These are phyloP conservation scores for Oriolus oriolus DNA, from an alignment of 2,113 vertebrate genomes.

Conservation along the genomic window DNA sequence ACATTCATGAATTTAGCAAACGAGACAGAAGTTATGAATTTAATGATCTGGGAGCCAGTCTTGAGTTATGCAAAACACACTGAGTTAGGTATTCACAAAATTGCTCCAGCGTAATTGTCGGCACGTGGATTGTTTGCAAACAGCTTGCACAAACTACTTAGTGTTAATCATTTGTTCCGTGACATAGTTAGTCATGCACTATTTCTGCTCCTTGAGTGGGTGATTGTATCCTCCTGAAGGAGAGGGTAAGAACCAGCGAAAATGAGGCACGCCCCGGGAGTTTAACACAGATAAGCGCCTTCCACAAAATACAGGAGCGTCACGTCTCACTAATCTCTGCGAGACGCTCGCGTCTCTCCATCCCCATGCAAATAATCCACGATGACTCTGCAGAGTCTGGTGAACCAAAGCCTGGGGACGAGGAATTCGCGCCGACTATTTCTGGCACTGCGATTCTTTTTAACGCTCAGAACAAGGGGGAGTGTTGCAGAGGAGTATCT, in stretches of 20 bases:
- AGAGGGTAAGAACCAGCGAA: slow-evolving; percentile 7
- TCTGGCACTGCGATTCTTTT: neutral
- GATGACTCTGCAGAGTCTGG: neutral
- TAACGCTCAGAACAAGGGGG: neutral
- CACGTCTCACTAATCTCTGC: neutral
- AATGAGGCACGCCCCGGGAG: neutral
- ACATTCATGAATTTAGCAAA: neutral
- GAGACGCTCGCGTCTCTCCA: neutral
- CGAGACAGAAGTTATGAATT: neutral
- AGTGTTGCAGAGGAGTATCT: slow-evolving; percentile 25
- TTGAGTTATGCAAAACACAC: slow-evolving; percentile 30
- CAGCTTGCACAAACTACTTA: slow-evolving; percentile 50
- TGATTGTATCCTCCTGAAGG: slow-evolving; percentile 39
- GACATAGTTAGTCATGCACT: slow-evolving; percentile 51
- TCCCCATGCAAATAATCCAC: neutral
- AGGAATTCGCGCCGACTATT: neutral
- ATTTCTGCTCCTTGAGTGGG: slow-evolving; percentile 54
- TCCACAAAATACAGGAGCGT: fast-evolving
- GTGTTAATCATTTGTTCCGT: slow-evolving; percentile 49
- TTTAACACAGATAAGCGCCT: neutral
- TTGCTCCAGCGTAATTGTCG: neutral
- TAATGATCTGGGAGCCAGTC: neutral
- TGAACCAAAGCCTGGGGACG: slow-evolving; percentile 1
- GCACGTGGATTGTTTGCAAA: slow-evolving; percentile 58
- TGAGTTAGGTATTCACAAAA: slow-evolving; percentile 56